These are phyloP conservation scores for Enhydra lutris DNA, from an alignment of 2,113 vertebrate genomes.

Conservation along the genomic window DNA sequence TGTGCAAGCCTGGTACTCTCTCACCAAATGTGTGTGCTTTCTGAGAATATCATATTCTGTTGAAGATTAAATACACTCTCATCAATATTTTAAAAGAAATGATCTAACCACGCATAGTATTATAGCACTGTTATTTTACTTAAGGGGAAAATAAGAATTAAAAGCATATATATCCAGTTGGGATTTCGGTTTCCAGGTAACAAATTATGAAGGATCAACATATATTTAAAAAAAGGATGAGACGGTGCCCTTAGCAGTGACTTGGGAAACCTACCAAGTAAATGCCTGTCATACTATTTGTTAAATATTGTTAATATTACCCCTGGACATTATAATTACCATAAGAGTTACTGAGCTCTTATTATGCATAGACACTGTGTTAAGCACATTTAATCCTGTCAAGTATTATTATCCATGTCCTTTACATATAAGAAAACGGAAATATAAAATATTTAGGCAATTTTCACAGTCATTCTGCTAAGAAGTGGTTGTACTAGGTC, in stretches of 20 bases:
- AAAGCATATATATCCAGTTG: background rate
- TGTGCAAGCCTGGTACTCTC: background rate
- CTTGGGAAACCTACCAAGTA: background rate
- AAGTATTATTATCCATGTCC: background rate
- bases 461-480: background rate
- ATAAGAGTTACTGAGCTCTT: background rate
- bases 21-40: background rate
- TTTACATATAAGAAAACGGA: slow-evolving; percentile 15
- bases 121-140: background rate
- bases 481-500: background rate
- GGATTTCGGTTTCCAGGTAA: background rate
- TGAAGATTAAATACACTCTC: background rate
- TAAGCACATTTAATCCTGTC: background rate
- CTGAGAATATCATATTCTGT: background rate
- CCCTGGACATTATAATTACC: background rate
- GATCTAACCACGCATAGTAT: background rate
- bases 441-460: background rate
- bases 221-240: background rate
- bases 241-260: background rate
- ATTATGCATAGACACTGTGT: background rate
- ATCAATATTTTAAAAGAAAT: background rate
- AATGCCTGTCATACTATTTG: background rate
- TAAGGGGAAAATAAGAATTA: background rate
- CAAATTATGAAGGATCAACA: background rate
- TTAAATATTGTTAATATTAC: background rate